Evolutionary conservation across 2,797 vertebrate species (phyloP).

Genomic region (Discoglossus pictus): DNA sequence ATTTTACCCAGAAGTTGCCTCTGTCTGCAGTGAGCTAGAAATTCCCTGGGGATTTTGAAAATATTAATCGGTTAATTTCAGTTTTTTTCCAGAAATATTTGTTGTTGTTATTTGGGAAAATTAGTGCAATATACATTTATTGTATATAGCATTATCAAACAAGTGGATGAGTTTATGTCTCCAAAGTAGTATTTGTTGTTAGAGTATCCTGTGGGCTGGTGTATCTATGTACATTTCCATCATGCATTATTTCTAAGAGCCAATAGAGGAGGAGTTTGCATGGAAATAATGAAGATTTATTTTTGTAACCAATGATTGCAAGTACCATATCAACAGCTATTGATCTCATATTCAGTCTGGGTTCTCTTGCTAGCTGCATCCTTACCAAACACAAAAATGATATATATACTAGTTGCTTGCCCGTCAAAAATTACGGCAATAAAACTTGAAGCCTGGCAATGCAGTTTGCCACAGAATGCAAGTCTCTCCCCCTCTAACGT

Average conservation of each 20-base stretch:
- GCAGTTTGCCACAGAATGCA: too few relatives aligned
- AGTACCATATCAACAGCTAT: constrained; percentile 34
- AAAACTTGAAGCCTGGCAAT: too few relatives aligned
- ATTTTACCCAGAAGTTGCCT: too few relatives aligned
- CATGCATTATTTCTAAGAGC: constrained; percentile 76
- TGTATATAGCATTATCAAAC: constrained; percentile 63
- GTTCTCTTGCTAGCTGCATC: constrained; percentile 59
- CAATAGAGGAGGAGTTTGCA: constrained; percentile 63
- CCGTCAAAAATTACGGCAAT: too few relatives aligned
- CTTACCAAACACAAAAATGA: neutral
- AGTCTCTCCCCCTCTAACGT: too few relatives aligned
- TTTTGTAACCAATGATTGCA: constrained; percentile 49
- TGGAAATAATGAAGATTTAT: constrained; percentile 66
- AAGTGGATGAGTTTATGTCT: constrained; percentile 65
- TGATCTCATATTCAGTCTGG: constrained; percentile 54
- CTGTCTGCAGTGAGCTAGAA: too few relatives aligned
- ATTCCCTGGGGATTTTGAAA: too few relatives aligned
- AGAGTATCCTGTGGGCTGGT: constrained; percentile 67
- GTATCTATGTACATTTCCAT: constrained; percentile 71
- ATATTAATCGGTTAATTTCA: too few relatives aligned
- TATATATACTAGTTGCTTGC: too few relatives aligned
- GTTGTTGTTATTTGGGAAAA: too few relatives aligned
- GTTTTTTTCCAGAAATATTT: too few relatives aligned
- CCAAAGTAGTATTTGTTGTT: constrained; percentile 71
- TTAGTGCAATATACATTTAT: too few relatives aligned